These are phyloP conservation scores for Schizothorax lantsangensis DNA, from an alignment of 2,797 vertebrate species.

Conservation along the genomic window DNA sequence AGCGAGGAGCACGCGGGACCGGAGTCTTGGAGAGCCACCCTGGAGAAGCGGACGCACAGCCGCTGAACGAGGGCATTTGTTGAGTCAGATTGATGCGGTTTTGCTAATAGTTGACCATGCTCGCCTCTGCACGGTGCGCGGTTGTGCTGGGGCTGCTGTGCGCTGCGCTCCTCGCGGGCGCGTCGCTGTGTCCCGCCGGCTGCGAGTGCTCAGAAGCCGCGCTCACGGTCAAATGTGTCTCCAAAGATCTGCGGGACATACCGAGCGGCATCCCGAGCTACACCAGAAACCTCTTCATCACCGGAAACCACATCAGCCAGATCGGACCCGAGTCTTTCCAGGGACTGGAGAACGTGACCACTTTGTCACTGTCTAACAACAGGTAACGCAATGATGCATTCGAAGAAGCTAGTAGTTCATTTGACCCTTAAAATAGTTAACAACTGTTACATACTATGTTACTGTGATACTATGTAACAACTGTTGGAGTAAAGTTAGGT, in stretches of 20 bases:
- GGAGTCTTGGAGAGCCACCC: neutral
- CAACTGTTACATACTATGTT: neutral
- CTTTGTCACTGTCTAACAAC: constrained; percentile 81
- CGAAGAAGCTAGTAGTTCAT: neutral
- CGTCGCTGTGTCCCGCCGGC: constrained; percentile 72
- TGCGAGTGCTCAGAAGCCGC: constrained; percentile 84
- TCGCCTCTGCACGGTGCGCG: constrained; percentile 32
- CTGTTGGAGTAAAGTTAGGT: too few relatives aligned
- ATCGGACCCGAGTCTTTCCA: constrained; percentile 75
- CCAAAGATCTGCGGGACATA: constrained; percentile 75
- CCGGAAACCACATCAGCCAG: constrained; percentile 75
- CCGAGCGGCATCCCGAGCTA: constrained; percentile 78
- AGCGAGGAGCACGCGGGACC: neutral
- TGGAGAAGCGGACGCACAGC: neutral
- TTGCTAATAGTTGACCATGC: constrained; percentile 17
- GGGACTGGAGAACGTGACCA: constrained; percentile 79
- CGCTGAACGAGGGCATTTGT: neutral
- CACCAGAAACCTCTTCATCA: constrained; percentile 81
- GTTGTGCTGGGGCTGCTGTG: constrained; percentile 65
- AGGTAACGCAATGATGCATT: constrained; percentile 70
- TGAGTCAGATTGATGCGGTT: constrained; percentile 1
- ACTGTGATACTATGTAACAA: too few relatives aligned
- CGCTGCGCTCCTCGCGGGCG: constrained; percentile 14
- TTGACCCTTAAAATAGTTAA: neutral
- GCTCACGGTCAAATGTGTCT: constrained; percentile 83